These are phyloP conservation scores for Cairina moschata DNA, from an alignment of 2,113 vertebrate genomes.

Conservation along the genomic window DNA sequence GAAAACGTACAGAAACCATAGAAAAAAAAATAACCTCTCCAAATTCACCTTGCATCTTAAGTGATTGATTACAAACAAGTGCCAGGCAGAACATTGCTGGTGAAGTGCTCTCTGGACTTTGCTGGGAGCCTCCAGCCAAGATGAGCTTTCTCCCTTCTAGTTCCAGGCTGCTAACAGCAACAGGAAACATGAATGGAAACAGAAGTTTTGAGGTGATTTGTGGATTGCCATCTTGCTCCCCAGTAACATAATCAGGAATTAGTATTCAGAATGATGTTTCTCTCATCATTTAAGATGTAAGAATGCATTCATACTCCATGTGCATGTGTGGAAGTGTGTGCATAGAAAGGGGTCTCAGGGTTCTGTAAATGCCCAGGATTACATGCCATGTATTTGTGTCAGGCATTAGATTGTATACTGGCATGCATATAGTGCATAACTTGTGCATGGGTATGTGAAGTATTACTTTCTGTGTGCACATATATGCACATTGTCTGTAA, in stretches of 20 bases:
- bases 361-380: background rate
- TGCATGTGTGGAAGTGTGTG: fast-evolving
- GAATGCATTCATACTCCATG: background rate
- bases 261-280: background rate
- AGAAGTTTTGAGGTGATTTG: background rate
- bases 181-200: background rate
- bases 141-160: background rate
- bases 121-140: background rate
- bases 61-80: background rate
- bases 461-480: too few relatives aligned
- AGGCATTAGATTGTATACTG: fast-evolving
- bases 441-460: background rate
- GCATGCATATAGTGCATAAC: fast-evolving
- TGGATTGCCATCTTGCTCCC: background rate
- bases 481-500: background rate
- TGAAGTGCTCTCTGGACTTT: background rate
- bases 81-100: background rate
- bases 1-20: background rate
- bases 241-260: background rate
- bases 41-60: background rate
- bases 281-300: background rate
- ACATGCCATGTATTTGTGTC: fast-evolving
- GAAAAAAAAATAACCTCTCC: background rate
- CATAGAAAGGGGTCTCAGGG: background rate
- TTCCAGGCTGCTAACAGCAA: background rate